These are phyloP conservation scores for Cephus runcator DNA, from an alignment of 2,888 invertebrate species.

Conservation along the genomic window DNA sequence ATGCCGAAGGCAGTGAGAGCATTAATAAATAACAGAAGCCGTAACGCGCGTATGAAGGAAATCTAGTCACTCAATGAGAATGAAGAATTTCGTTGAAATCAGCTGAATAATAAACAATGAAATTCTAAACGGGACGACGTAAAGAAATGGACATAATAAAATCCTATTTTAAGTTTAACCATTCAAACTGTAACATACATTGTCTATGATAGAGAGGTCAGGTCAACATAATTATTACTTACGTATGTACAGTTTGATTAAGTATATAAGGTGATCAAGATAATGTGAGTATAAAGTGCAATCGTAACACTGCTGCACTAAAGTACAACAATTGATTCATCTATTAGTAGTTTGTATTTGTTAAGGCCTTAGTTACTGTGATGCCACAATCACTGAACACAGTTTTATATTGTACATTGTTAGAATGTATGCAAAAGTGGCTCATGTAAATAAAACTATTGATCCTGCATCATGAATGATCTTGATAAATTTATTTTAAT, in stretches of 20 bases:
- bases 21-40: slow-evolving; percentile 38
- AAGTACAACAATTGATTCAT: not conserved
- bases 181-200: not conserved
- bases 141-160: not conserved
- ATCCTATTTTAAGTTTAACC: not conserved
- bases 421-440: slow-evolving; percentile 13
- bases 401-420: slow-evolving; percentile 22
- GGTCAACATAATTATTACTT: not conserved
- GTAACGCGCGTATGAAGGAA: slow-evolving; percentile 26
- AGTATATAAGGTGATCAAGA: not conserved
- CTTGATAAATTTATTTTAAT: not conserved
- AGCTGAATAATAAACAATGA: not conserved
- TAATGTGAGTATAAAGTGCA: not conserved
- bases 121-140: not conserved
- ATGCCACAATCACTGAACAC: not conserved
- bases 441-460: slow-evolving; percentile 6
- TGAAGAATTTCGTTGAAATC: not conserved
- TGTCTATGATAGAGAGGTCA: not conserved
- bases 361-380: not conserved
- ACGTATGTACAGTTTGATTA: not conserved
- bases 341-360: not conserved
- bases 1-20: slow-evolving; percentile 67
- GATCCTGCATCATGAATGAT: not conserved
- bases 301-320: not conserved
- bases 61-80: slow-evolving; percentile 1